Evolutionary conservation across 2,797 vertebrate genomes (phyloP), one percentile per base, ranked within the genome.

Genomic region (Gymnodraco acuticeps): DNA sequence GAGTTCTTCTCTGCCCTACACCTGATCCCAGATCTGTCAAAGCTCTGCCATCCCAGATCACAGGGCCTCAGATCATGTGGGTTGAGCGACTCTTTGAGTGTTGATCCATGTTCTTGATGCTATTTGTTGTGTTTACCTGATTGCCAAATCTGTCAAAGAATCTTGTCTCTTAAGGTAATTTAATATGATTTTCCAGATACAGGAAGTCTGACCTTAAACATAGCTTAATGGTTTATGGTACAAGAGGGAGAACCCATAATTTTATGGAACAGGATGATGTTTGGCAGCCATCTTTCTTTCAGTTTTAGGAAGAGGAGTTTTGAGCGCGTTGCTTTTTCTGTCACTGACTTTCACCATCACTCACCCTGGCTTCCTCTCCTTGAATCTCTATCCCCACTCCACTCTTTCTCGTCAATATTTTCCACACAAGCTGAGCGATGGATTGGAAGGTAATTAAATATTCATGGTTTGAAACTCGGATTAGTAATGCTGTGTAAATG

Each of bases 401-500:
- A 17, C 85, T 73, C 75, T 54, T 60, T 47, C 77, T 69, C n/a
- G 19, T 78, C 69, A 81, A 71, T 75, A 82, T 86, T 81, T 83
- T 90, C 73, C 83, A 76, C 84, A 73, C 71, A 77, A 79, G 81
- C 88, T 61, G 66, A 89, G 86, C 43, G 79, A 90, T 88, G 84
- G 84, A 92, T 85, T 64, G 85, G 82, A 76, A 83, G 52, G 64
- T 78, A 76, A 94, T 95, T 89, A 95, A 95, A 94, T 93, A 95
- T 95, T 94, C 84, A 94, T 94, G 89, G 89, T 88, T 88, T 88
- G 88, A 91, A 94, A 92, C 90, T 87, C 80, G 82, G 84, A 92
- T 93, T 91, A 89, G 86, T 91, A 86, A 91, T 89, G 90, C 89
- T 91, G 91, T 92, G 88, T 91, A 94, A 94, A 94, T 93, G 86